Evolutionary conservation across 1,140 invertebrate genomes (phyloP).

Genomic region (Drosophila kurseongensis): DNA sequence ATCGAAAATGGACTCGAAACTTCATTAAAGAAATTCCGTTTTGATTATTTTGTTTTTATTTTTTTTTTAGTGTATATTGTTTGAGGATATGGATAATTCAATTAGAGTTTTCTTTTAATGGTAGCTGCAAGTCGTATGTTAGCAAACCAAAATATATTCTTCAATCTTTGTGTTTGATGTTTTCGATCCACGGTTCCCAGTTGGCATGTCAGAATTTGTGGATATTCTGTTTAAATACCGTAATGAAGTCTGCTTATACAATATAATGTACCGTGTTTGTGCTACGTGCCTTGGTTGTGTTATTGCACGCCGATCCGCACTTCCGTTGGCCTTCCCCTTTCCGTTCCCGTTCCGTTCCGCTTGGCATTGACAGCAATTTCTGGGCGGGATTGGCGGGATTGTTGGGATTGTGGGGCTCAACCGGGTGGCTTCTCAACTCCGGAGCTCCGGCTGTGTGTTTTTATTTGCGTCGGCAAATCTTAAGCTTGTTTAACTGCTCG

Average conservation of each 20-base stretch:
- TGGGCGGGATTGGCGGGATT: conserved; percentile 6
- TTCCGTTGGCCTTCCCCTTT: conserved; percentile 33
- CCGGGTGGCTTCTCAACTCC: not conserved
- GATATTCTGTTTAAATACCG: conserved; percentile 84
- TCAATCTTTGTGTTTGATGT: not conserved
- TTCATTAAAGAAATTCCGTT: not conserved
- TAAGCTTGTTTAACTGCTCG: conserved; percentile 83
- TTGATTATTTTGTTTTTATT: not conserved
- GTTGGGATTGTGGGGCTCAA: not conserved
- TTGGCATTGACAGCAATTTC: conserved; percentile 28
- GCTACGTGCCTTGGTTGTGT: conserved; percentile 83
- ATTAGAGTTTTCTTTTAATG: conserved; percentile 8
- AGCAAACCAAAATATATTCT: not conserved
- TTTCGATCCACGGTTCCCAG: conserved; percentile 50
- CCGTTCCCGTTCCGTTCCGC: conserved; percentile 29
- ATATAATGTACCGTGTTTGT: conserved; percentile 84
- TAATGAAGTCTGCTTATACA: conserved; percentile 84
- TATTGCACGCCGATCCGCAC: conserved; percentile 76
- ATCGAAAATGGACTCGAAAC: not conserved
- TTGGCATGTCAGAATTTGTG: conserved; percentile 80
- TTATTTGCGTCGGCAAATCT: conserved; percentile 81
- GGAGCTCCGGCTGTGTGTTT: conserved; percentile 59
- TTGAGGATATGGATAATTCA: conserved; percentile 11
- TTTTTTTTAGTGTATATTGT: not conserved
- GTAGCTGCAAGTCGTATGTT: not conserved